phyloP scores from a whole-genome alignment of 2,888 invertebrate genomes.

The Thecophora atra region DNA sequence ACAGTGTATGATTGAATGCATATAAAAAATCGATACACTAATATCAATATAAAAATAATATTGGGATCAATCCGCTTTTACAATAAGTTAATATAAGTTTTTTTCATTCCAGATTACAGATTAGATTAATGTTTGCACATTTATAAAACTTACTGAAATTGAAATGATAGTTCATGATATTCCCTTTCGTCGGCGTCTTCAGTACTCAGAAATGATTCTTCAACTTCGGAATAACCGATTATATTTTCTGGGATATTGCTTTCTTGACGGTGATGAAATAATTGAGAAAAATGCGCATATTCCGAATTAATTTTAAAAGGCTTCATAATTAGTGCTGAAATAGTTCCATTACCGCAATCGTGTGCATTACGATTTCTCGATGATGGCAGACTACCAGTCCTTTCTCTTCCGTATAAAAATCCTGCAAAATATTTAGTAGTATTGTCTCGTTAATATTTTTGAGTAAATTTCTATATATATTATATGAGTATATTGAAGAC shows the following conservation, averaged over 20 bases:
- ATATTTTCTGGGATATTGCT: constrained; percentile 67
- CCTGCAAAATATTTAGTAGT: constrained; percentile 35
- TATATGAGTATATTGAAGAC: no score
- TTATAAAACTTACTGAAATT: constrained; percentile 55
- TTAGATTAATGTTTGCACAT: no score
- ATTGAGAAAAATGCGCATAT: constrained; percentile 64
- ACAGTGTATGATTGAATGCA: no score
- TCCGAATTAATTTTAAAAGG: constrained; percentile 66
- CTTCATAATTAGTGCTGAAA: constrained; percentile 60
- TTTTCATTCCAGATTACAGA: no score
- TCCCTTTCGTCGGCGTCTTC: constrained; percentile 72
- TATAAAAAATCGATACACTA: no score
- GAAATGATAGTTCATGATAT: constrained; percentile 52
- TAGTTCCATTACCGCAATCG: constrained; percentile 68
- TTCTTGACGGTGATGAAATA: constrained; percentile 61
- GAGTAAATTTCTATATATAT: no score
- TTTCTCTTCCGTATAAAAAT: constrained; percentile 68
- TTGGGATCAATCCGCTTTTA: no score
- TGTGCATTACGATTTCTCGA: constrained; percentile 75
- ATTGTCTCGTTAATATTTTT: no score
- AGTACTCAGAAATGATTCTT: constrained; percentile 75
- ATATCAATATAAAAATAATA: no score
- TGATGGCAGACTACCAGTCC: constrained; percentile 84
- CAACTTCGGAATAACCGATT: constrained; percentile 74
- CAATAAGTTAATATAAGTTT: no score